A percentile compares a stretch with the other conserved stretches of the same genome.
phyloP scores from a whole-genome alignment of 2,113 vertebrate genomes.

The Geothlypis trichas region DNA sequence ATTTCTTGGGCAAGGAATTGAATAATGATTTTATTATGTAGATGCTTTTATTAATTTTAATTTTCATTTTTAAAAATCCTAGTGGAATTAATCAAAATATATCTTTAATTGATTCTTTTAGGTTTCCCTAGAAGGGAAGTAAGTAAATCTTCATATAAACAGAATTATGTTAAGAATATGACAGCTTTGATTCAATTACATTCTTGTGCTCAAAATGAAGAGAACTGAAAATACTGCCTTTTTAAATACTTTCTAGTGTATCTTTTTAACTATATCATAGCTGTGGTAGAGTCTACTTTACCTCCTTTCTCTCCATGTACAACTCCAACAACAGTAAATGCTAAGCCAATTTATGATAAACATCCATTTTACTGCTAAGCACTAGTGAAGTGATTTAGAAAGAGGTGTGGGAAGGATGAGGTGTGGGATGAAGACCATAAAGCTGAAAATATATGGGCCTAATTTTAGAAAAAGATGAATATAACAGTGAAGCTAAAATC shows the following conservation, averaged over 20 bases:
- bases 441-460: slow-evolving; percentile 30
- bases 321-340: neutral
- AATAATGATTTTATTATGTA: neutral
- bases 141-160: neutral
- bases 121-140: neutral
- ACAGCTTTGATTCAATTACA: neutral
- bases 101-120: neutral
- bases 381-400: slow-evolving; percentile 50
- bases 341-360: slow-evolving; percentile 9
- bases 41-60: neutral
- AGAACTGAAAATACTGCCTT: neutral
- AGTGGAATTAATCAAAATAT: neutral
- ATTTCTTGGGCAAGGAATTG: neutral
- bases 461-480: slow-evolving; percentile 53
- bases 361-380: slow-evolving; percentile 20
- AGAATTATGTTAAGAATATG: neutral
- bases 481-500: slow-evolving; percentile 33
- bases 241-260: neutral
- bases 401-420: neutral
- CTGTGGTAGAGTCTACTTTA: neutral
- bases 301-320: neutral
- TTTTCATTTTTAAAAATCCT: neutral
- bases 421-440: slow-evolving; percentile 33
- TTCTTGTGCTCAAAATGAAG: neutral
- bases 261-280: neutral